A percentile compares a stretch with the other conserved stretches of the same genome.
These are phyloP conservation scores for Thryonomys swinderianus DNA, from an alignment of 2,113 vertebrate species.

Conservation along the genomic window DNA sequence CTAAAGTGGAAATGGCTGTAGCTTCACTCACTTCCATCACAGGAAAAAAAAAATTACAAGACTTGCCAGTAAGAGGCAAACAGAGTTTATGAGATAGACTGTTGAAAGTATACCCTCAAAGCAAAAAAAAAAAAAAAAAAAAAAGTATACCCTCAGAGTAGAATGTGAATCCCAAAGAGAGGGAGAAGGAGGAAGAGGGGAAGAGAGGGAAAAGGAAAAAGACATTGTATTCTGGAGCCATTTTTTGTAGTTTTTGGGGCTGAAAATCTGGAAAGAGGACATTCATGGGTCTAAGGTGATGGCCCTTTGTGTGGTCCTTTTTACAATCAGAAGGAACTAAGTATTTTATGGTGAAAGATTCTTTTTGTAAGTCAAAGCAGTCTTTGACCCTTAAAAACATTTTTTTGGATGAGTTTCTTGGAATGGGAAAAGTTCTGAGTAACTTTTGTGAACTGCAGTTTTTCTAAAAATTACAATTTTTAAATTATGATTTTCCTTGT, in stretches of 20 bases:
- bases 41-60: background rate
- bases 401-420: background rate
- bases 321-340: background rate
- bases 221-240: background rate
- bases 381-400: background rate
- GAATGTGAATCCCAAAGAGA: background rate
- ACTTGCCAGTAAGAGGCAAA: background rate
- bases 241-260: background rate
- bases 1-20: background rate
- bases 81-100: background rate
- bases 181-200: no score
- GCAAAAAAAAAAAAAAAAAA: no score
- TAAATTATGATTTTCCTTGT: background rate
- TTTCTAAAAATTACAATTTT: background rate
- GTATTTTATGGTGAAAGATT: background rate
- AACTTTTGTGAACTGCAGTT: background rate
- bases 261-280: background rate
- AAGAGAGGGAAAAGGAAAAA: no score
- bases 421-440: background rate
- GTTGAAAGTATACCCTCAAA: background rate
- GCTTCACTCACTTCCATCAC: background rate
- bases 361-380: background rate
- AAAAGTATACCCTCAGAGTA: background rate
- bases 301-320: background rate
- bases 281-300: background rate